Evolutionary conservation across 2,888 invertebrate species (phyloP).

Genomic region (Timema podura): DNA sequence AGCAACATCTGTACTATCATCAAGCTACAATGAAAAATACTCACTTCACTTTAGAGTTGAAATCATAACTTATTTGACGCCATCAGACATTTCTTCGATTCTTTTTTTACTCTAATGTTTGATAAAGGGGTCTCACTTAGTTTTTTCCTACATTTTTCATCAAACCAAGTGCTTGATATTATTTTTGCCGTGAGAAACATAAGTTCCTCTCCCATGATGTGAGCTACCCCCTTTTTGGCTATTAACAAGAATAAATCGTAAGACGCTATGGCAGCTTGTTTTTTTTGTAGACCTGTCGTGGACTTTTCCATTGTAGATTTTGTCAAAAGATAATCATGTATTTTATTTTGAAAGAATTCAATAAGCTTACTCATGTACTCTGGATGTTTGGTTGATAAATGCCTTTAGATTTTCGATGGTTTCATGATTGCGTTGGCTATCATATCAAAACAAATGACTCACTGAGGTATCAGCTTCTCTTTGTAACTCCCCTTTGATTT

Average conservation of each 20-base stretch:
- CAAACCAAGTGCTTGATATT: not conserved
- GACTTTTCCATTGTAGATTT: constrained; percentile 9
- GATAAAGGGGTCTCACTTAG: constrained; percentile 3
- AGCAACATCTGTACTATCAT: constrained; percentile 8
- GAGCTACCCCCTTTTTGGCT: constrained; percentile 13
- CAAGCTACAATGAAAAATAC: constrained; percentile 15
- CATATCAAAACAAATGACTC: constrained; percentile 10
- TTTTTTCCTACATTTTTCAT: constrained; percentile 3
- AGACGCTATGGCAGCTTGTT: not conserved
- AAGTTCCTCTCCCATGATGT: constrained; percentile 11
- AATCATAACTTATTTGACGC: constrained; percentile 6
- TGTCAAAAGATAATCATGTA: not conserved
- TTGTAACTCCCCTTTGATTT: too few species aligned
- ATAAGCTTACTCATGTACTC: too few species aligned
- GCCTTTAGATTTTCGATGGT: constrained; percentile 11
- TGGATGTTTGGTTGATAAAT: constrained; percentile 8
- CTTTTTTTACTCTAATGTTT: constrained; percentile 2
- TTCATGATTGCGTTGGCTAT: constrained; percentile 10
- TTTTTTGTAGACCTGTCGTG: not conserved
- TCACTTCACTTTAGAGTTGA: constrained; percentile 4
- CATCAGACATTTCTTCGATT: constrained; percentile 11
- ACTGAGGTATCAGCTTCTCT: constrained; percentile 10
- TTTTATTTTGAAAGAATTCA: too few species aligned
- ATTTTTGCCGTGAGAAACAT: not conserved
- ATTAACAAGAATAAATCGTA: constrained; percentile 11